Evolutionary conservation across 2,888 invertebrate species (phyloP).

Genomic region (Hyles lineata): DNA sequence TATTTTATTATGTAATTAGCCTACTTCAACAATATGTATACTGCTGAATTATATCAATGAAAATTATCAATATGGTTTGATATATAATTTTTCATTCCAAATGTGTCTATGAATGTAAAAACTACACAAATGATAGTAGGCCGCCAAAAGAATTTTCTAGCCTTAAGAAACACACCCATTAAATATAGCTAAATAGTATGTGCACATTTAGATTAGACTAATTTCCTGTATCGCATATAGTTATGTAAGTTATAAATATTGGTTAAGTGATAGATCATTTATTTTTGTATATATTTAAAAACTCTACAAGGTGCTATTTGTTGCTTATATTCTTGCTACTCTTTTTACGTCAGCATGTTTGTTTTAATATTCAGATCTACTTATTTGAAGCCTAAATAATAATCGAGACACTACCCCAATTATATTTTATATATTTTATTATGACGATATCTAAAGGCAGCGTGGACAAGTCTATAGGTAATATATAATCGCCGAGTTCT

Average conservation of each 20-base stretch:
- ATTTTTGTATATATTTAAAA: conserved; percentile 1
- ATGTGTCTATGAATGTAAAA: not conserved
- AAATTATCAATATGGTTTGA: not conserved
- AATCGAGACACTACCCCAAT: not conserved
- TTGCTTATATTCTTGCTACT: not conserved
- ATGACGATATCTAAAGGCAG: conserved; percentile 28
- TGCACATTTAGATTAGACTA: not conserved
- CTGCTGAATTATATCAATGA: not conserved
- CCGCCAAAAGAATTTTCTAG: too few species aligned
- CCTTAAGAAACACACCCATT: not conserved
- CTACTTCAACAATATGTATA: not conserved
- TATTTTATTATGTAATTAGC: too few species aligned
- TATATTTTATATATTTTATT: conserved; percentile 11
- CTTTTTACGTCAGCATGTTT: not conserved
- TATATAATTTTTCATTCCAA: not conserved
- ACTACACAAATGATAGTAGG: not conserved
- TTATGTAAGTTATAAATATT: not conserved
- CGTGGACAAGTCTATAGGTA: conserved; percentile 23
- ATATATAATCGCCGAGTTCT: conserved; percentile 4
- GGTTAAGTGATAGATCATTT: not conserved
- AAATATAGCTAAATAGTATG: not conserved
- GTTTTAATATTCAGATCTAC: not conserved
- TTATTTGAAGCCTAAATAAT: conserved; percentile 21
- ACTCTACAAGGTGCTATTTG: not conserved
- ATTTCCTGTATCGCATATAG: conserved; percentile 1